Base-by-base conservation (phyloP, 2,797 vertebrate genomes). In the Rhinogobio ventralis region DNA sequence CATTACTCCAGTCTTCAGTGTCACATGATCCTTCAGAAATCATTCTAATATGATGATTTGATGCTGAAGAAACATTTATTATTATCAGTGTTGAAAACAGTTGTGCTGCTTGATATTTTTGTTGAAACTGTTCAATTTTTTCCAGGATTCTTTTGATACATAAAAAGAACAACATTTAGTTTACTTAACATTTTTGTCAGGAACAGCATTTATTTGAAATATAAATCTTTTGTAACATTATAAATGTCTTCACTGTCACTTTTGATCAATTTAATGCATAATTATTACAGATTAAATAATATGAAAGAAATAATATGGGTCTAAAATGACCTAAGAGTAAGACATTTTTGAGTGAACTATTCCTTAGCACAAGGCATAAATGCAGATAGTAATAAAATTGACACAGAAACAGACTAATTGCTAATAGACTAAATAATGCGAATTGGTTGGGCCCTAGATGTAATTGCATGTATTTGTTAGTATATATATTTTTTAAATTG, bases 401-500 rank as follows among this genome's bases (percentile, higher is more conserved):
- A 20, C n/a, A n/a, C n/a, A n/a, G n/a, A n/a, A n/a, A n/a, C 53
- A 25, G 23, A 57, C 1, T n/a, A n/a, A 57, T 57, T 57, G 9
- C 9, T n/a, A 60, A 25, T 25, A 60, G 25, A 28, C 25, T 62
- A 62, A 25, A 57, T 10, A 57, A 57, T 57, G 53, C 20, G 9
- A 57, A 25, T 71, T 20, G 42, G 5, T 30, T 66, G 14, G 13
- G 23, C 20, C 60, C n/a, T 62, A 6, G 11, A 62, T 14, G 25
- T 2, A n/a, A 46, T 39, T 72, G 19, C 13, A 73, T 49, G 7
- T 4, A 49, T 80, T 25, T 49, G 42, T 30, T 30, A 60, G 2
- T 20, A 42, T 78, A 19, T 74, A 79, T 46, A 60, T 60, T 14
- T 66, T 8, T 19, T 51, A 79, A 62, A 84, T 71, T 75, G 14